A percentile compares a stretch with the other conserved stretches of the same genome.
These are phyloP conservation scores for Salticus scenicus DNA, from an alignment of 2,888 invertebrate species.

Conservation along the genomic window DNA sequence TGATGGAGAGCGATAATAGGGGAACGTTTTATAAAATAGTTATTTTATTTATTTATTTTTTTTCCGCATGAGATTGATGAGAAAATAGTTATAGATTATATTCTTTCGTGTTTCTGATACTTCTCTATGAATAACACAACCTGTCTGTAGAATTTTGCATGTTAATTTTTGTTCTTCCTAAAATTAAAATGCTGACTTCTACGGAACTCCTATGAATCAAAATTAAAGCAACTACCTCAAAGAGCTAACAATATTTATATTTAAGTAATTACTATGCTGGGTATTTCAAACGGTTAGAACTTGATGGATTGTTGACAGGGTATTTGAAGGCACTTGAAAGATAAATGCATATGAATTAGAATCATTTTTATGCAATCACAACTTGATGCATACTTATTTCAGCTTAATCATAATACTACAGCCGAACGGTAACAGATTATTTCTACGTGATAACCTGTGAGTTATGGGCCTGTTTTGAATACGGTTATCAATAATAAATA, in stretches of 20 bases:
- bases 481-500: not conserved
- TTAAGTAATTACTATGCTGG: not conserved
- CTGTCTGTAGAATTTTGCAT: no score
- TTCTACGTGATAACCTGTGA: not conserved
- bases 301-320: constrained; percentile 3
- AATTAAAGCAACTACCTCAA: not conserved
- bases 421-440: not conserved
- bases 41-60: no score
- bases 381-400: not conserved
- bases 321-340: not conserved
- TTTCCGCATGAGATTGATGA: no score
- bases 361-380: not conserved
- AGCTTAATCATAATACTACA: not conserved
- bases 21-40: no score
- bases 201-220: not conserved
- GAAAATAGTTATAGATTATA: no score
- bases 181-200: no score
- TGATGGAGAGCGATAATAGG: no score
- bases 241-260: not conserved
- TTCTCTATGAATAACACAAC: no score
- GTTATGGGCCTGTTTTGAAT: constrained; percentile 5
- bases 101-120: no score
- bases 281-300: not conserved
- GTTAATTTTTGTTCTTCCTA: no score
- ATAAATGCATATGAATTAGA: not conserved